These are phyloP conservation scores for Galendromus occidentalis DNA, from an alignment of 1,140 invertebrate genomes.

Conservation along the genomic window DNA sequence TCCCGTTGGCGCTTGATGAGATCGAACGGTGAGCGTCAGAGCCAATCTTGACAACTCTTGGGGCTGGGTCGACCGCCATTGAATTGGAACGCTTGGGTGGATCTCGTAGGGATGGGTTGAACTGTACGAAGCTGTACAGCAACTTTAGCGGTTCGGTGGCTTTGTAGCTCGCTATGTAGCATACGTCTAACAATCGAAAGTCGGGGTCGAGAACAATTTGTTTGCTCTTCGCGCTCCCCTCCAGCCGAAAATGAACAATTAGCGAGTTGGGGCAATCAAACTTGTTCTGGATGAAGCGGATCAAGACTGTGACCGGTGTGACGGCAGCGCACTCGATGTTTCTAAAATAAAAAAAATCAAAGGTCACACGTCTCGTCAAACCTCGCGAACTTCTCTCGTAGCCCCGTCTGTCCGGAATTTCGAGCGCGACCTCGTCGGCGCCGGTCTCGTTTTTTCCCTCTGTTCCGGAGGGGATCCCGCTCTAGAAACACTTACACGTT, in stretches of 20 bases:
- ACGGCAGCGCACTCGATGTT: background rate
- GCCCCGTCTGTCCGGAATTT: too few species aligned
- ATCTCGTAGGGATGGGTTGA: background rate
- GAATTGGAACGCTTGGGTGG: too few species aligned
- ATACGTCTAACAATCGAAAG: background rate
- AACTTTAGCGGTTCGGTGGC: background rate
- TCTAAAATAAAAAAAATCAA: background rate
- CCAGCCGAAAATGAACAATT: background rate
- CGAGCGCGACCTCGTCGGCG: too few species aligned
- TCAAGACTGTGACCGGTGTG: background rate
- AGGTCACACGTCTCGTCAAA: too few species aligned
- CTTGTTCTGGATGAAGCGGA: background rate
- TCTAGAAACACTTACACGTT: too few species aligned
- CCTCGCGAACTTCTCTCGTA: too few species aligned
- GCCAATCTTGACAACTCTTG: too few species aligned
- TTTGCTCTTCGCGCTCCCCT: background rate
- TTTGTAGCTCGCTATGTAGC: background rate
- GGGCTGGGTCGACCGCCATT: too few species aligned
- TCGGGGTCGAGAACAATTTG: background rate
- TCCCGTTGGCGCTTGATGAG: too few species aligned
- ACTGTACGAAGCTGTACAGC: background rate
- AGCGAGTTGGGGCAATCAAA: background rate
- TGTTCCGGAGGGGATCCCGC: too few species aligned
- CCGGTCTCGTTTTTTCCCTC: too few species aligned
- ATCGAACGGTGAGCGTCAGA: too few species aligned